Conservation (phyloP, 1,140 invertebrate genomes). For the Akabosia matsudoensis region DNA sequence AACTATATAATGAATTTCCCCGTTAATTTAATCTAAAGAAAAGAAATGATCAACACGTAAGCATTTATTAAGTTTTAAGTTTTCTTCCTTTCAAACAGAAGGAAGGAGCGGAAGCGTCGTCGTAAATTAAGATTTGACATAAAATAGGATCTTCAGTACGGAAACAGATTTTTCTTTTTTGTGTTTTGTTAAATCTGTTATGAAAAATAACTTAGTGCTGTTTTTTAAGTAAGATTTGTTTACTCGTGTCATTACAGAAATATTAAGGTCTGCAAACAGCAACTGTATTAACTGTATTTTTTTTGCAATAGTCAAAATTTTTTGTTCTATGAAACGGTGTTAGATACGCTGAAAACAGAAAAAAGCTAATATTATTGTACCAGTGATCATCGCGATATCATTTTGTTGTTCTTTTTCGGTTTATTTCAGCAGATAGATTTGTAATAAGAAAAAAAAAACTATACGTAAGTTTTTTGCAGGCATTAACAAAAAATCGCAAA, state of each 20-base stretch:
- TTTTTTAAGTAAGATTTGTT: no score
- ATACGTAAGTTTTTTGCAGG: slow-evolving; percentile 18
- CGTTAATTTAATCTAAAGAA: background rate
- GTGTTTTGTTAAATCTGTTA: background rate
- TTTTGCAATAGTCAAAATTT: slow-evolving; percentile 23
- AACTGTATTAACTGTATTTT: slow-evolving; percentile 12
- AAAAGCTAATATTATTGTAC: no score
- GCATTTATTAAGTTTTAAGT: slow-evolving; percentile 4
- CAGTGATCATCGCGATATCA: background rate
- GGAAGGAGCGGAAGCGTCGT: no score
- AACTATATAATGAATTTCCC: background rate
- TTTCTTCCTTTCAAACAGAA: no score
- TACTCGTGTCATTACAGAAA: background rate
- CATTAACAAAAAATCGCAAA: slow-evolving; percentile 22
- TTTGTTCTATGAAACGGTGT: slow-evolving; percentile 11
- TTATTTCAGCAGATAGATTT: background rate
- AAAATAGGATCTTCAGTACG: background rate
- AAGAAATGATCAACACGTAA: no score
- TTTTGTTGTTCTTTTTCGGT: no score
- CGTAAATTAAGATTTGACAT: background rate
- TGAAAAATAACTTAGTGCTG: background rate
- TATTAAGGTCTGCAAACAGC: background rate
- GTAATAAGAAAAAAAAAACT: background rate
- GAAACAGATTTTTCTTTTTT: background rate
- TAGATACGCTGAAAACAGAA: slow-evolving; percentile 20